Conservation (phyloP, 2,888 invertebrate species). For the Drosophila mimica region DNA sequence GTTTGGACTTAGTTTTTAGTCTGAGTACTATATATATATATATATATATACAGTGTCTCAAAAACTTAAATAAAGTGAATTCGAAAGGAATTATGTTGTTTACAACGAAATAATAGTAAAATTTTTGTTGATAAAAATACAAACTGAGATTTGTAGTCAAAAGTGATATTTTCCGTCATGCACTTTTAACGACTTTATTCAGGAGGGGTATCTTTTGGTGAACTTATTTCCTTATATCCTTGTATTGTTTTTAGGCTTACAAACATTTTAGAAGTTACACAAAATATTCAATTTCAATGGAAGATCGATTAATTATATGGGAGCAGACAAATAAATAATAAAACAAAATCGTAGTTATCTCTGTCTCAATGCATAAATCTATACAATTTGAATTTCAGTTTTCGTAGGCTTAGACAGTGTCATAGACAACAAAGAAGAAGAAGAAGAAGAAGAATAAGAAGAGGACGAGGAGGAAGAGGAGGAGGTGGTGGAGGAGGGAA, state of each 20-base stretch:
- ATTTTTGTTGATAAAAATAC: too few relatives aligned
- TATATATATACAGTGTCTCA: too few relatives aligned
- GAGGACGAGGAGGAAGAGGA: background rate
- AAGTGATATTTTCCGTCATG: background rate
- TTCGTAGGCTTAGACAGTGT: conserved; percentile 15
- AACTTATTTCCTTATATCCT: background rate
- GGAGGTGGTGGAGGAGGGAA: background rate
- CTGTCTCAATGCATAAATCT: background rate
- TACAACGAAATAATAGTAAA: too few relatives aligned
- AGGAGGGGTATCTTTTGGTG: background rate
- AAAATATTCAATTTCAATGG: background rate
- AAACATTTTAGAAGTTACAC: background rate
- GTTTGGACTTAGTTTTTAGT: background rate
- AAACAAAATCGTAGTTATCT: background rate
- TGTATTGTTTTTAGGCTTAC: background rate
- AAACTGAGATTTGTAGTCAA: background rate
- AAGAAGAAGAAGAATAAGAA: background rate
- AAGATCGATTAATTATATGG: background rate
- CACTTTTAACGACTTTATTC: background rate
- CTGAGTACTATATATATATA: background rate
- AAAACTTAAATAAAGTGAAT: background rate
- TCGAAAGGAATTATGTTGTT: too few relatives aligned
- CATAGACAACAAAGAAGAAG: background rate
- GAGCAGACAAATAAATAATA: background rate
- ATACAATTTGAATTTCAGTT: conserved; percentile 16